phyloP scores from a whole-genome alignment of 2,113 vertebrate species.

The Potamarius usumacintae region DNA sequence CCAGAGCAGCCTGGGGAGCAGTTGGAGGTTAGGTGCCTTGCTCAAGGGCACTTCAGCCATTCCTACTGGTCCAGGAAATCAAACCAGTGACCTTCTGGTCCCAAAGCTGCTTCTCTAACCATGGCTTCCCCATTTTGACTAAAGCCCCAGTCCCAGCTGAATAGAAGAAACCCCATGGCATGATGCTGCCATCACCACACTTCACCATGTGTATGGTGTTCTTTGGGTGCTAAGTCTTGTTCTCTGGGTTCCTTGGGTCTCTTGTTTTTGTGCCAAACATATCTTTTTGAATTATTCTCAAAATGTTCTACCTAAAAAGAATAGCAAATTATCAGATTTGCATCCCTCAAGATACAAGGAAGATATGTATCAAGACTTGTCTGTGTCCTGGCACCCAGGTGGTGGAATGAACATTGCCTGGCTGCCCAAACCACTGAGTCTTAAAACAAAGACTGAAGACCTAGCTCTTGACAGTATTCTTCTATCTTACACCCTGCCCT shows the following conservation, averaged over 20 bases:
- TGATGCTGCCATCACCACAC: not conserved
- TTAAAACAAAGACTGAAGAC: not conserved
- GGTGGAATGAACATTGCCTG: not conserved
- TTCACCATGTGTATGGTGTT: not conserved
- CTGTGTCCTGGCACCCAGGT: not conserved
- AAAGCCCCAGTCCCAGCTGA: not conserved
- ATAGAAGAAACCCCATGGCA: not conserved
- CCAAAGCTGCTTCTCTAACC: no score
- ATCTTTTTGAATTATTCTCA: not conserved
- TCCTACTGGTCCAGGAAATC: no score
- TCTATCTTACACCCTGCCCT: not conserved
- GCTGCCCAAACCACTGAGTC: not conserved
- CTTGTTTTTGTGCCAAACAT: not conserved
- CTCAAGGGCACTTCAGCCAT: no score
- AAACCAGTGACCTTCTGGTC: no score
- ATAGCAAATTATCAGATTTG: not conserved
- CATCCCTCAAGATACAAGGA: not conserved
- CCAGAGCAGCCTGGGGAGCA: no score
- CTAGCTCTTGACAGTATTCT: not conserved
- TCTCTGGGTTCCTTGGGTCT: no score
- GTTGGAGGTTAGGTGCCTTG: no score
- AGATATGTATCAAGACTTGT: not conserved
- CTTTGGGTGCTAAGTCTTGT: not conserved
- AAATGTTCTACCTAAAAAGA: not conserved
- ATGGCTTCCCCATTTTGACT: not conserved